Base-by-base conservation (phyloP, 2,888 invertebrate species). In the Orchesellides sinensis region DNA sequence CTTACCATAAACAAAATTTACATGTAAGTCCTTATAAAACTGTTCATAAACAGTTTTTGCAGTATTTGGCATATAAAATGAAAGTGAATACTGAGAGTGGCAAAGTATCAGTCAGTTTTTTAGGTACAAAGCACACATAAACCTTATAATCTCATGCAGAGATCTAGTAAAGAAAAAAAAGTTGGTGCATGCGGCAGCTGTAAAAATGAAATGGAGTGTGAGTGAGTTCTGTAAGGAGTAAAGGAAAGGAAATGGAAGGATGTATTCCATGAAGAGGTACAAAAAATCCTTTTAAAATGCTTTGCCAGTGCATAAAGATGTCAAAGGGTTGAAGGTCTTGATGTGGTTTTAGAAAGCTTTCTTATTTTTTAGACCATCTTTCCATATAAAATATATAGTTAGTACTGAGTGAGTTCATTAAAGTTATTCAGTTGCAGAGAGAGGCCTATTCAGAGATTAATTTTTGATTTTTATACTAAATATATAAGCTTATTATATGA, bases 271-370 rank as follows among this genome's bases (percentile, higher is more conserved):
- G 23, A 35, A 4, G n/a, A 19, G n/a, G n/a, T 8, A 32, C 32
- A 32, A 10, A n/a, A n/a, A n/a, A n/a, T n/a, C n/a, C n/a, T n/a
- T n/a, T n/a, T n/a, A n/a, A n/a, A n/a, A n/a, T n/a, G n/a, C n/a
- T n/a, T n/a, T n/a, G n/a, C n/a, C n/a, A n/a, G n/a, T n/a, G n/a
- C n/a, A n/a, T n/a, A n/a, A n/a, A n/a, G n/a, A n/a, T n/a, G n/a
- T n/a, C 23, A 66, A 45, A 52, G 68, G 47, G 63, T 66, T 75
- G 66, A 63, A 75, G 66, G 25, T 81, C 25, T 79, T 78, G 59
- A 40, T 56, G 59, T 23, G 59, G 59, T 54, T 35, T 66, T 47
- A 6, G n/a, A n/a, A n/a, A n/a, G n/a, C n/a, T n/a, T n/a, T n/a
- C 40, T 40, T 40, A n/a, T n/a, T n/a, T 40, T 8, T 32, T 40